Evolutionary conservation across 2,888 invertebrate species (phyloP), one percentile per base, ranked within the genome.

Genomic region (Ecliptopera silaceata): DNA sequence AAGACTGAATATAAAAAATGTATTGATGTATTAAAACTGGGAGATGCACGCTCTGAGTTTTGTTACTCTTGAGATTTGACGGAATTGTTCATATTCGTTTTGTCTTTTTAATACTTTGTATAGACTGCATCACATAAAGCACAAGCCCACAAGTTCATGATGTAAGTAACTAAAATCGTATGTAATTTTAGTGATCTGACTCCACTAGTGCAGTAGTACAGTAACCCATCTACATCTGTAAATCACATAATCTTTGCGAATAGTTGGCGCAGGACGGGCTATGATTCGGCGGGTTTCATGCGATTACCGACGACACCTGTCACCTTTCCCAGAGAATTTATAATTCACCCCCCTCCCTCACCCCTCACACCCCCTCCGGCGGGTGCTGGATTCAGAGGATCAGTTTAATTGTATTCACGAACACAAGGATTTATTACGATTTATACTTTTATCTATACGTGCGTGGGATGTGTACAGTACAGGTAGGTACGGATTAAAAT

Each of bases 251-350:
- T 80, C 79, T 77, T 64, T 72, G 75, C 46, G 59, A 61, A 66
- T 75, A 78, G 79, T 76, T 70, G 66, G 70, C 70, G 69, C 75
- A 76, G 77, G 75, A 71, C 70, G 73, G 72, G 77, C 72, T 81
- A 81, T 79, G 84, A 83, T 80, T 84, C 82, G 82, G 76, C 75
- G 77, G 80, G 81, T 77, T 80, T 77, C 80, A 82, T 80, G 86
- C 85, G 88, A 87, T 86, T 85, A 86, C 81, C 68, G 80, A 36
- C 77, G 80, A 72, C 88, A 88, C 88, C 88, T 88, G 88, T 80
- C 87, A 82, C 78, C 84, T 77, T 82, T 88, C 88, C 84, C 88
- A 88, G 71, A 77, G 88, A 87, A 88, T 88, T 86, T 79, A 88
- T 88, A 88, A 88, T 87, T 86, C 76, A 66, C 69, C 70, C 72